Conservation (phyloP, 2,113 vertebrate species). For the Oryzias woworae region DNA sequence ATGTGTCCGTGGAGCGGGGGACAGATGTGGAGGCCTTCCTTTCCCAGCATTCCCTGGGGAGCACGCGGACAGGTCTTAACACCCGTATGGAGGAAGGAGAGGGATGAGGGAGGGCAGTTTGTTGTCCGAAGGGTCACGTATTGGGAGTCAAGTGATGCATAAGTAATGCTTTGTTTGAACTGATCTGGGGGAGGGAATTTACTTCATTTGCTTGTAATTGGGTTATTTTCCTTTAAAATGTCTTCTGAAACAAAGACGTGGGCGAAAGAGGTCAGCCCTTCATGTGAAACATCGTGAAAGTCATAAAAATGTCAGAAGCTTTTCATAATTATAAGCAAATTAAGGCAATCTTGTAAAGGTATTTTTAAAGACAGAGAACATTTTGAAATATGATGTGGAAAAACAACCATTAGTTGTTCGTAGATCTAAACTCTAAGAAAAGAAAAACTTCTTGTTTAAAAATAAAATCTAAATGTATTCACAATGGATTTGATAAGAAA, state of each 20-base stretch:
- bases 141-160: conserved; percentile 68
- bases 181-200: conserved; percentile 50
- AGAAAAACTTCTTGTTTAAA: too few species aligned
- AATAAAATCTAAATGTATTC: too few species aligned
- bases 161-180: conserved; percentile 68
- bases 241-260: conserved; percentile 33
- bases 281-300: conserved; percentile 26
- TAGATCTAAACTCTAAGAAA: neutral
- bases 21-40: conserved; percentile 77
- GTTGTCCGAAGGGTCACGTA: conserved; percentile 61
- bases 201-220: conserved; percentile 61
- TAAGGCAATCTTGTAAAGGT: neutral
- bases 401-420: neutral
- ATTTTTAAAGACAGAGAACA: neutral
- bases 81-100: conserved; percentile 50
- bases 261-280: conserved; percentile 22
- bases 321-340: conserved; percentile 1
- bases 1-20: conserved; percentile 63
- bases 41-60: conserved; percentile 80
- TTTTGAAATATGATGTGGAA: neutral
- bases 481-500: too few species aligned
- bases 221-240: conserved; percentile 53
- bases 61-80: conserved; percentile 68
- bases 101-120: conserved; percentile 30
- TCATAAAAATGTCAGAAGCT: neutral